Base-by-base conservation (phyloP, 2,797 vertebrate genomes). In the Gephyroberyx darwinii region DNA sequence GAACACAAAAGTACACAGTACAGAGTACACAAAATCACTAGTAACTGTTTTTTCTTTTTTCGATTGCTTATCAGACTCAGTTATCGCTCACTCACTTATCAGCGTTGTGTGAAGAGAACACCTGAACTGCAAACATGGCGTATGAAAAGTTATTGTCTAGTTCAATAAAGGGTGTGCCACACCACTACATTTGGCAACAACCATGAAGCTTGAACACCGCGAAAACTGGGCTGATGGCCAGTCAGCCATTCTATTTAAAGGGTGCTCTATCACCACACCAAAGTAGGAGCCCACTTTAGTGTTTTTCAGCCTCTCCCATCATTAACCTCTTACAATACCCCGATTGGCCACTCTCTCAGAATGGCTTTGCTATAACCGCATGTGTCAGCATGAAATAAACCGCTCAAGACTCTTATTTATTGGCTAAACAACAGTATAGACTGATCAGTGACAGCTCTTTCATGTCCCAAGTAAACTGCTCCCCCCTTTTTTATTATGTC, bases 381-480 rank as follows among this genome's bases (percentile, higher is more conserved):
- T 65, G 30, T 53, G 47, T 74, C 63, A 47, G 64, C 71, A 67
- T 62, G 48, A 55, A 60, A 60, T 60, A 60, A 60, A 60, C 39
- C 14, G 39, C 20, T 60, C 37, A 45, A 60, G 17, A 26, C 48
- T 17, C 6, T 20, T 2, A 22, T 26, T 43, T 60, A 60, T 60
- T 8, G 22, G 37, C 37, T 43, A 22, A 60, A 30, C 22, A 20
- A 26, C 51, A 53, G 51, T 50, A 17, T 1, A 30, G 61, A 77
- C 65, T 37, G 47, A 77, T 68, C 59, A 50, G 69, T 83, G 83
- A 86, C 84, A 81, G 78, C 84, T 71, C 63, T 52, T 73, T 71
- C 55, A 81, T 75, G 63, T 81, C 66, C 60, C 68, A 65, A 57
- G 58, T 78, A 70, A 86, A 77, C 43, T 30, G 61, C 59, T 51